Base-by-base conservation (phyloP, 2,888 invertebrate species). In the Eurytoma californica region DNA sequence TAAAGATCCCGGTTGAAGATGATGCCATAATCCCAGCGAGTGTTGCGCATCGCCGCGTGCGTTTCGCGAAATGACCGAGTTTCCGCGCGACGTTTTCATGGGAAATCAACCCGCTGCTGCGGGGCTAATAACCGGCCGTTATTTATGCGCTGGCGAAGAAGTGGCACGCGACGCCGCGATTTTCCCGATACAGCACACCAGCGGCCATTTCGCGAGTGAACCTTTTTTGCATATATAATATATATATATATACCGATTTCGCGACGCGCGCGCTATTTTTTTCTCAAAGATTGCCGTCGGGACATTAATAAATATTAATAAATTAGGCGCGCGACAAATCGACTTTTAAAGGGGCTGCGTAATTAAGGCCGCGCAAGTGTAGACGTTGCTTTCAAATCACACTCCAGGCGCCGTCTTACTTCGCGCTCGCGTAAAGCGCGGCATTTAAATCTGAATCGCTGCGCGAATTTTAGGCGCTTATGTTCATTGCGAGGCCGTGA, bases 51-150 rank as follows among this genome's bases (percentile, higher is more conserved):
- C 53, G 58, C 57, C 30, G 30, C 30, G 7, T 49, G 18, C 18
- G 30, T 76, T 75, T 55, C 55, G 55, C 61, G 55, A 76, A 76
- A 49, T 20, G 58, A 65, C 49, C 77, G 55, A 67, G 63, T 57
- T 57, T 57, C 57, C 57, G 39, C 74, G 55, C 67, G 72, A 70
- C 47, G 70, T 66, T 79, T 79, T 75, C 70, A 66, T 79, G 68
- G 60, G 74, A 79, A 79, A 74, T 79, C 79, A 79, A 60, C 65
- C n/a, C n/a, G 39, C 9, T n/a, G 65, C 67, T 20, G 68, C 28
- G 55, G 20, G 75, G 58, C 79, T 74, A 74, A 75, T 72, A 67
- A 65, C 65, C 65, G 9, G 20, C 18, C 28, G 72, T 77, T 72
- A 78, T 78, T 78, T 63, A 63, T 55, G 72, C 51, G 24, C 49